Conservation (phyloP, 2,888 invertebrate species). For the Iselma pallidipennis region DNA sequence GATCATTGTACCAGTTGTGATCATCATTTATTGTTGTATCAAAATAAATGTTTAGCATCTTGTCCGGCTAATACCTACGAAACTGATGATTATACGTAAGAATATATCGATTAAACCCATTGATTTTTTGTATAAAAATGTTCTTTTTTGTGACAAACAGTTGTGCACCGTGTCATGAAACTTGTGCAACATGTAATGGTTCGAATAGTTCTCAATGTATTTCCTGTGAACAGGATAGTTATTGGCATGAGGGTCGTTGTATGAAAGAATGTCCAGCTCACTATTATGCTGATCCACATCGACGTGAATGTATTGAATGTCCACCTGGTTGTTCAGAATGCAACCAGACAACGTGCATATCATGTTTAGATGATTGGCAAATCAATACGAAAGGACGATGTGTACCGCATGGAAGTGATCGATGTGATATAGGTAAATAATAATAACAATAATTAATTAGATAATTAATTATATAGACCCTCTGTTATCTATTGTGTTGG, state of each 20-base stretch:
- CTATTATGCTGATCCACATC: slow-evolving; percentile 76
- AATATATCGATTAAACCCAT: neutral
- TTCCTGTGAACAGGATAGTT: slow-evolving; percentile 74
- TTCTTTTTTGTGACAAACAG: slow-evolving; percentile 52
- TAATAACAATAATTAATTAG: too few species aligned
- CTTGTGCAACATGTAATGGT: slow-evolving; percentile 81
- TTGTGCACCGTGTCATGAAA: slow-evolving; percentile 77
- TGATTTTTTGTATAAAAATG: slow-evolving; percentile 15
- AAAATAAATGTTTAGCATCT: slow-evolving; percentile 79
- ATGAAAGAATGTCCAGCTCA: slow-evolving; percentile 73
- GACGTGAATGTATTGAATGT: slow-evolving; percentile 79
- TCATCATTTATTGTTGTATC: slow-evolving; percentile 81
- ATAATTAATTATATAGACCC: too few species aligned
- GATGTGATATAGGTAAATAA: slow-evolving; percentile 70
- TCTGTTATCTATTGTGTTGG: too few species aligned
- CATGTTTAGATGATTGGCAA: slow-evolving; percentile 75
- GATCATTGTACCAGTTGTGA: slow-evolving; percentile 87
- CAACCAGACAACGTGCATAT: slow-evolving; percentile 71
- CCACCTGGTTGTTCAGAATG: slow-evolving; percentile 79
- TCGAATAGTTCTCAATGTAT: slow-evolving; percentile 79
- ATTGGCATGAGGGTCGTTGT: slow-evolving; percentile 73
- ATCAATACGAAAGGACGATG: slow-evolving; percentile 77
- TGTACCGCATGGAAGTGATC: slow-evolving; percentile 69
- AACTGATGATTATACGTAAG: slow-evolving; percentile 80
- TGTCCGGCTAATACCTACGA: slow-evolving; percentile 83